Conservation (phyloP, 92 coral and sea anemone genomes). For the Porites lobata region DNA sequence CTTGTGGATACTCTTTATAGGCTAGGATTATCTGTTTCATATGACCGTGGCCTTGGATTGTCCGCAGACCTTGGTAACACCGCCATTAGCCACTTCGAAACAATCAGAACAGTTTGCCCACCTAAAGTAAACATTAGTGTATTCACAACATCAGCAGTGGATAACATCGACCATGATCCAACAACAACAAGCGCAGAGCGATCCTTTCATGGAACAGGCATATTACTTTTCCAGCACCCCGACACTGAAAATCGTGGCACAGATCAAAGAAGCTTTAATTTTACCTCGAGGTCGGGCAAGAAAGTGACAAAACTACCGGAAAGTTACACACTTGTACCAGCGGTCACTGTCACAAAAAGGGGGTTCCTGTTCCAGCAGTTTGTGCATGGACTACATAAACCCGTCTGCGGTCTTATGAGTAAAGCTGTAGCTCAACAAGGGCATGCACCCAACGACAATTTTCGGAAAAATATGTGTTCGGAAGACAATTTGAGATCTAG, state of each 20-base stretch:
- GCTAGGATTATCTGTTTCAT: constrained; percentile 23
- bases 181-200: constrained; percentile 32
- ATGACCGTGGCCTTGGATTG: constrained; percentile 50
- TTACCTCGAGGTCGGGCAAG: background rate
- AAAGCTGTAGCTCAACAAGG: background rate
- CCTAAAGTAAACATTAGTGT: background rate
- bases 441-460: no score
- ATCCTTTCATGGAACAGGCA: constrained; percentile 49
- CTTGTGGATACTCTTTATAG: background rate
- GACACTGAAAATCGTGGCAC: background rate
- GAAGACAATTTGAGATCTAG: no score
- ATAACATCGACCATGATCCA: constrained; percentile 53
- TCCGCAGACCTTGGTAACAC: constrained; percentile 51
- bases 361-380: constrained; percentile 2
- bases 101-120: constrained; percentile 33
- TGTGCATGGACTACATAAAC: background rate
- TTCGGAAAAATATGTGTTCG: no score
- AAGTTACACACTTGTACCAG: constrained; percentile 34
- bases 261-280: background rate
- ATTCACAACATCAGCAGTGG: constrained; percentile 48
- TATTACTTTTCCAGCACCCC: constrained; percentile 49
- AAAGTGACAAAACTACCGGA: constrained; percentile 47
- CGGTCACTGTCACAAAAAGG: constrained; percentile 10
- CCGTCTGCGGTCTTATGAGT: constrained; percentile 27
- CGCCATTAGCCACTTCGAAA: constrained; percentile 31